phyloP scores from a whole-genome alignment of 2,888 invertebrate genomes.

The Lepidocyrtoides sp. region DNA sequence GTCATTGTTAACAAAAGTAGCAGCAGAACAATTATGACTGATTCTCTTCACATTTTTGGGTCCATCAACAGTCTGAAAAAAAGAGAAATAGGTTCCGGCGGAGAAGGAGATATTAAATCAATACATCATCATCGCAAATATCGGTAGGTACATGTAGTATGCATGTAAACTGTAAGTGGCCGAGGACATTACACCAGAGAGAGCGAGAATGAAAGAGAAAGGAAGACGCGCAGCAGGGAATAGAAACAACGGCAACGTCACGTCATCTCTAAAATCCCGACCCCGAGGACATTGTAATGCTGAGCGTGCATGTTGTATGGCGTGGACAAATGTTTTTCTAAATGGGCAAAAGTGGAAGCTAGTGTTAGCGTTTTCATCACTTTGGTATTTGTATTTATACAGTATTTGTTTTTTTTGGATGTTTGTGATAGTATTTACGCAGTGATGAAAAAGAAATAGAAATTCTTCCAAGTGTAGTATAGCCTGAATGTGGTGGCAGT shows the following conservation, averaged over 20 bases:
- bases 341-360: slow-evolving; percentile 11
- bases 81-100: not conserved
- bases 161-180: no score
- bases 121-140: slow-evolving; percentile 52
- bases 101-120: slow-evolving; percentile 59
- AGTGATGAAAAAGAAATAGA: no score
- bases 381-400: not conserved
- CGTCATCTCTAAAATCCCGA: slow-evolving; percentile 58
- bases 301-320: not conserved
- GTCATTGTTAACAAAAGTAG: not conserved
- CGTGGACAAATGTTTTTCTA: slow-evolving; percentile 26
- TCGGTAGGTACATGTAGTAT: no score
- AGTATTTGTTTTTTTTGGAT: not conserved
- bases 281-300: not conserved
- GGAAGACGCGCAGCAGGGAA: not conserved
- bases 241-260: slow-evolving; percentile 1
- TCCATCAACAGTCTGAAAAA: not conserved
- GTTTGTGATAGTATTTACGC: not conserved
- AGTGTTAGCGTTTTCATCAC: not conserved
- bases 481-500: not conserved
- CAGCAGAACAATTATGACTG: not conserved
- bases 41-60: not conserved
- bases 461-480: not conserved
- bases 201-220: slow-evolving; percentile 21
- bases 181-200: slow-evolving; percentile 57